Base-by-base conservation (phyloP, 2,113 vertebrate genomes). In the Xiphophorus maculatus region DNA sequence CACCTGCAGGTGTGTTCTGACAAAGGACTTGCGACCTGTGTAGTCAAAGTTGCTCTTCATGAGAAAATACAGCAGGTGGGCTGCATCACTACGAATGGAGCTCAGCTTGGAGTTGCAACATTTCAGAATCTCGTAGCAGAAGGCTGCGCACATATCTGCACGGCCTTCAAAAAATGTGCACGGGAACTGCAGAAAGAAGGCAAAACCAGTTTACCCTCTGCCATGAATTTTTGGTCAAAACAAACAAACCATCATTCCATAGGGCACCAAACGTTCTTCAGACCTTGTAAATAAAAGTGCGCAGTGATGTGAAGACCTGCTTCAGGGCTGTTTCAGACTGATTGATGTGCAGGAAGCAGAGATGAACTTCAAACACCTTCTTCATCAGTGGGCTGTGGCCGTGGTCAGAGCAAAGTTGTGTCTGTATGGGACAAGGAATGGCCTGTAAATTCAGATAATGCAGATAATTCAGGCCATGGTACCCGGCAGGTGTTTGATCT, bases 11-110 rank as follows among this genome's bases (percentile, higher is more conserved):
- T 99, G 98, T 0, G 98, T 99, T 83, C 98, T 95, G 65, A 99
- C 97, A 63, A 99, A 99, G 66, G 97, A 99, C 71, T 96, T 98
- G 89, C 98, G 97, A 4, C 97, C 95, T 0, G 97, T 99, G 93
- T 98, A 99, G 91, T 99, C 98, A n/a, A 99, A 99, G 91, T 99
- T 99, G 93, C 97, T 99, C 87, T 97, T 96, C 98, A 99, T 99
- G 77, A 99, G 95, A 88, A 99, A 99, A 86, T 99, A 99, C 13
- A 99, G 96, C 67, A 99, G 95, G 66, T 98, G 97, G 0, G 97
- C 98, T 3, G 98, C 97, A 19, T 99, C 98, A 0, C 94, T 96
- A 51, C 98, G 94, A 81, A 99, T 98, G 84, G 96, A 97, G 92
- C 98, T 96, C 84, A 99, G 93, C 82, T 99, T 99, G 89, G 97